Evolutionary conservation across 2,113 vertebrate species (phyloP), one percentile per base, ranked within the genome.

Genomic region (Catharus bicknelli): DNA sequence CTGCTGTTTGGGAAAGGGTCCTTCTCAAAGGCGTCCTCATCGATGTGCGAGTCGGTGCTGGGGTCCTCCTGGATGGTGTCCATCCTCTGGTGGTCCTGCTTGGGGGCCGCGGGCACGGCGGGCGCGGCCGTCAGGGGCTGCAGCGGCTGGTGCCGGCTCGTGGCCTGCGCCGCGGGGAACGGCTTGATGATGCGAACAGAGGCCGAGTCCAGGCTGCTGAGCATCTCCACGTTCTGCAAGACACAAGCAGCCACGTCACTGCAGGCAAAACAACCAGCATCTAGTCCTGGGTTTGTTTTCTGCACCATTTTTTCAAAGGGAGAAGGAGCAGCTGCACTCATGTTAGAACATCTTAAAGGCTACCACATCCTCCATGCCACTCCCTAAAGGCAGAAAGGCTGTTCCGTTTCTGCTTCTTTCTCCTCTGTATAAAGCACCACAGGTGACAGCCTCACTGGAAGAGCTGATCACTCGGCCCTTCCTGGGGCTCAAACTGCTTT

Each of bases 51-150:
- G 98, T 98, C 99, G 3, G 95, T 98, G 98, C 98, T 99, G 22
- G 98, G 98, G 97, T 99, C 99, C 96, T 99, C 99, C 97, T 99
- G 99, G 96, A 99, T 99, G 6, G 99, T 99, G 97, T 98, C 99
- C 99, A 99, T 99, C 67, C 99, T 97, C 16, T 94, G 97, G 80
- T 98, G 98, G 62, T 99, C 99, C 68, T 90, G 87, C 57, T 97
- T 98, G 2, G 97, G 98, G 0, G 77, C 68, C 0, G 82, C 34
- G 1, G 91, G 19, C 1, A 45, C 73, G 0, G 95, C 7, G 0
- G 97, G 96, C 15, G 75, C 54, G 0, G 86, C 64, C 0, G 83
- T 51, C 73, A 95, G 79, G 1, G 97, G 96, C 50, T 97, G 97
- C 38, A 95, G 93, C 1, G 87, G 94, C 72, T 98, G 98, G 72